A percentile compares a stretch with the other conserved stretches of the same genome.
Evolutionary conservation across 2,113 vertebrate species (phyloP).

Genomic region (Rhinopithecus roxellana): DNA sequence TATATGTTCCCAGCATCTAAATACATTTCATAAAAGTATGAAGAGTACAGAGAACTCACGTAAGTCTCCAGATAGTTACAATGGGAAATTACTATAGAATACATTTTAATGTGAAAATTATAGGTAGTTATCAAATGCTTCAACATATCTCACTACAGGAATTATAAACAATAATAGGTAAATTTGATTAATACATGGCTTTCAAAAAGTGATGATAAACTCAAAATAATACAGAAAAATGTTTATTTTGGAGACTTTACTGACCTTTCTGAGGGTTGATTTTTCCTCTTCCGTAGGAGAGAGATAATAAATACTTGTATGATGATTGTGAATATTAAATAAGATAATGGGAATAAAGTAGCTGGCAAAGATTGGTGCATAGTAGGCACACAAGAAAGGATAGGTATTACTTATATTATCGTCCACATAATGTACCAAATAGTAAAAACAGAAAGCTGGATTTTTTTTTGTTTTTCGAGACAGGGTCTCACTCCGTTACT

Average conservation of each 20-base stretch:
- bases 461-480: not conserved
- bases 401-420: not conserved
- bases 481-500: too few relatives aligned
- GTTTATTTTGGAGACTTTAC: not conserved
- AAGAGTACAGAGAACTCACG: not conserved
- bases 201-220: not conserved
- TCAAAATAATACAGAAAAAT: not conserved
- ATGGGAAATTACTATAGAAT: not conserved
- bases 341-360: not conserved
- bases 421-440: not conserved
- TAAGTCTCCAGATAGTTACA: too few relatives aligned
- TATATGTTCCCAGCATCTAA: not conserved
- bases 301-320: not conserved
- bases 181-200: not conserved
- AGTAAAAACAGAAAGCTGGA: not conserved
- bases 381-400: not conserved
- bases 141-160: not conserved
- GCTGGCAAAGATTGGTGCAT: not conserved
- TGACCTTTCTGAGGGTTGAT: not conserved
- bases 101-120: too few relatives aligned
- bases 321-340: not conserved
- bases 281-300: not conserved
- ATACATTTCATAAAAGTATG: not conserved
- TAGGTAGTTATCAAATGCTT: not conserved
- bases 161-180: not conserved